Base-by-base conservation (phyloP, 2,113 vertebrate species). In the Xyrauchen texanus region DNA sequence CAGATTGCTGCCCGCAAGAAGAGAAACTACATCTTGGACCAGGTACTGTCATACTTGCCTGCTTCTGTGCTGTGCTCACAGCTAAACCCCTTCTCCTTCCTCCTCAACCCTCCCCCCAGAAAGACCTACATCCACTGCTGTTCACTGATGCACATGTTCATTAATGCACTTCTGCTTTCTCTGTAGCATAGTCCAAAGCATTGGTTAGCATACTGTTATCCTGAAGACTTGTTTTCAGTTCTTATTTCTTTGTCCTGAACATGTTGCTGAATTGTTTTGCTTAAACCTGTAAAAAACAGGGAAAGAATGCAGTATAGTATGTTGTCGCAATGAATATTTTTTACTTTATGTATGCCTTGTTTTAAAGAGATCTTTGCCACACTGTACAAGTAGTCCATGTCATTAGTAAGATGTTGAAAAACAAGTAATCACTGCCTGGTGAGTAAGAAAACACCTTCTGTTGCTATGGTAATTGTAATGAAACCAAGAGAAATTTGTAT, bases 11-110 rank as follows among this genome's bases (percentile, higher is more conserved):
- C 94, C 12, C 94, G 94, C 69, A 95, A 95, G 90, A 93, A 91
- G 12, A 93, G 94, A 70, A 95, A 95, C 89, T 95, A 95, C 82
- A 95, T 95, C 68, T 90, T 95, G 44, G 94, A 95, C 77, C 94
- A 95, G 94, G 94, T 95, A 90, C 67, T 79, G 81, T 16, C n/a
- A 21, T 53, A 61, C 68, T 68, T 16, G 9, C 11, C 42, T 79
- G 11, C 9, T 15, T 67, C 45, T 60, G 69, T 5, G 65, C 60
- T 58, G 13, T 68, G 42, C 53, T 46, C 60, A 21, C 16, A 55
- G 77, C 66, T 69, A 62, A 68, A 15, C 42, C 44, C 34, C 5
- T 0, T 2, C 12, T n/a, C n/a, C 73, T 15, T 9, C 0, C 53
- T 9, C 52, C 45, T n/a, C 70, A 68, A 13, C 76, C 49, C 77